Base-by-base conservation (phyloP, 2,113 vertebrate species). In the Orthochromis indermauri region DNA sequence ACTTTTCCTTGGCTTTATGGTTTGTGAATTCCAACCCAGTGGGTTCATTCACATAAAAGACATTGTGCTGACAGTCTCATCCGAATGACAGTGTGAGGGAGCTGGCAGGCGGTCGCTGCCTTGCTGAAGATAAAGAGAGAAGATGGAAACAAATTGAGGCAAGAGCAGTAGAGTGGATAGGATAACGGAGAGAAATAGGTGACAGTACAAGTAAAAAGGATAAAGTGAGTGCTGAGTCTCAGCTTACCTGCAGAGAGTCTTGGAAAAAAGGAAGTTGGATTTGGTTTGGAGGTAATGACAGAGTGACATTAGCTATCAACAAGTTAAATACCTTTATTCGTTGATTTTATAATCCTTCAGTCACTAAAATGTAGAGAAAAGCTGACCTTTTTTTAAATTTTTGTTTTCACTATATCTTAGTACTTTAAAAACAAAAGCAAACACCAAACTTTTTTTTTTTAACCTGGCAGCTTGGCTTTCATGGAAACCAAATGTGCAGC, bases 31-130 rank as follows among this genome's bases (percentile, higher is more conserved):
- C 71, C 24, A 61, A 73, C 71, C 53, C 83, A 61, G 81, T 83
- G 73, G 86, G 81, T 61, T 87, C 33, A 55, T 83, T 81, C 49
- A 49, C 87, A 86, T 84, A 61, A 89, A 87, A 86, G 40, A 86
- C 49, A 61, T 28, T 42, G 57, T 37, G 47, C 61, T 83, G 81
- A 84, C 81, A 86, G 81, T 79, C 59, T 88, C 51, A 86, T 82
- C 57, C 26, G 2, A 54, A 81, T 21, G 55, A 68, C 79, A 83
- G 73, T 42, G 57, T 45, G 76, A 66, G 55, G 51, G 40, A 86
- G 81, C 37, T 21, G 68, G 45, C 12, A 33, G 81, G 87, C 35
- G 40, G 82, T 28, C 17, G 7, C 53, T 59, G 28, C 82, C 59
- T 53, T 45, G 47, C 71, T 76, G 80, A 33, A 79, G 80, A 87